phyloP scores from a whole-genome alignment of 2,888 invertebrate species.

The Augiades crinisus region DNA sequence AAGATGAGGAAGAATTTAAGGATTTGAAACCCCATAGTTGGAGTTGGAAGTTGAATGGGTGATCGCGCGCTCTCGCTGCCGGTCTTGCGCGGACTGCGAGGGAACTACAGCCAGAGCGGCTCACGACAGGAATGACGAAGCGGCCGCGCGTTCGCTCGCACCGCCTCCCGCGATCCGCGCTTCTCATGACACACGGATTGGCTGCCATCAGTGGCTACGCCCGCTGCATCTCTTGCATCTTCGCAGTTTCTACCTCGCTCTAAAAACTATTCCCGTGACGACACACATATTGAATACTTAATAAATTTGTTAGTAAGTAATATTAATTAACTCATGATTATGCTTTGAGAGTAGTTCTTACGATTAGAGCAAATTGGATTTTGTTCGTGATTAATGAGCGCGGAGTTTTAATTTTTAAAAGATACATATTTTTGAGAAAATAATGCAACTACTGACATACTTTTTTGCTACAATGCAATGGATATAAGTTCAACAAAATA shows the following conservation, averaged over 20 bases:
- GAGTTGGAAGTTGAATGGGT: not conserved
- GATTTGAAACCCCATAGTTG: conserved; percentile 43
- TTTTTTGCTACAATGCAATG: no score
- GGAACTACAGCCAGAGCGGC: conserved; percentile 18
- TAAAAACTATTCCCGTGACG: not conserved
- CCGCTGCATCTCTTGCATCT: conserved; percentile 9
- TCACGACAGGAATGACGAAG: conserved; percentile 13
- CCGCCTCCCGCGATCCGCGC: conserved; percentile 1
- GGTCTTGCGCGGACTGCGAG: conserved; percentile 33
- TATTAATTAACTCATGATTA: no score
- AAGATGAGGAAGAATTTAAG: conserved; percentile 49
- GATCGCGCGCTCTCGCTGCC: conserved; percentile 13
- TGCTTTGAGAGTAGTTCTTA: no score
- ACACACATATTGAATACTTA: not conserved
- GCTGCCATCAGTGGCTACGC: conserved; percentile 3
- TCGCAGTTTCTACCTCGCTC: conserved; percentile 4
- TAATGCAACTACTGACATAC: no score
- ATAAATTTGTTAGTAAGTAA: no score
- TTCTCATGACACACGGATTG: conserved; percentile 14
- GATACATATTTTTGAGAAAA: no score
- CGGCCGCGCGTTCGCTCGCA: not conserved
- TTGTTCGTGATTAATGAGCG: no score
- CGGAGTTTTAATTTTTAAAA: no score
- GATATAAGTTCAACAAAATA: no score
- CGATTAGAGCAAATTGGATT: no score